Base-by-base conservation (phyloP, 2,888 invertebrate species). In the Parelbella ahira region DNA sequence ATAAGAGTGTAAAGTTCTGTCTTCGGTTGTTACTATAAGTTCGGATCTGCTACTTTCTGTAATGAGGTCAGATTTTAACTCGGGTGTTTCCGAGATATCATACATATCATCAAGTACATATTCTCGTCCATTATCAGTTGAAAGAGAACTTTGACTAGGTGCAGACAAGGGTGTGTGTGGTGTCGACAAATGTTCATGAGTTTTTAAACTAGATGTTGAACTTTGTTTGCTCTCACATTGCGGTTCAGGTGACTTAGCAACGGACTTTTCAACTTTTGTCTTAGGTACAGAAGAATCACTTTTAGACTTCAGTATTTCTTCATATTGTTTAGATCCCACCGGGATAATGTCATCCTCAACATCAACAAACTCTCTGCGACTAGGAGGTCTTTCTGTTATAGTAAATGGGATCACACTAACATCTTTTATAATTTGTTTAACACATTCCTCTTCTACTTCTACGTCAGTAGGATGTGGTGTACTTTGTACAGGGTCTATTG, bases 81-180 rank as follows among this genome's bases (percentile, higher is more conserved):
- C 90, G 33, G 90, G 88, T 39, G 90, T 89, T 72, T 90, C 90
- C 23, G 86, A 89, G 56, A 89, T 89, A 46, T 88, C 88, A 45
- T 88, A 89, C 60, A 89, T 84, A 43, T 91, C 90, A 55, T 90
- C 90, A 48, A 91, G 63, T 32, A 90, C 84, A 52, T 91, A 90
- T 69, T 92, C 91, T 50, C 88, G 75, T 5, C 91, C 91, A 64
- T 91, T 91, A 53, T 92, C 90, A 9, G 91, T 90, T 38, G 91
- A 91, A 47, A 91, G 83, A 2, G 91, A 91, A 58, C 90, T 91
- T 66, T 90, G 90, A 57, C 91, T 91, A 0, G 91, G 91, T 24
- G 86, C 88, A 8, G 91, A 91, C 44, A 89, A 82, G 15, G 91
- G 91, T 15, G 90, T 90, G 51, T 90, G 90, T 2, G 90, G 90